phyloP scores from a whole-genome alignment of 2,888 invertebrate species.

The Tetranychus truncatus region DNA sequence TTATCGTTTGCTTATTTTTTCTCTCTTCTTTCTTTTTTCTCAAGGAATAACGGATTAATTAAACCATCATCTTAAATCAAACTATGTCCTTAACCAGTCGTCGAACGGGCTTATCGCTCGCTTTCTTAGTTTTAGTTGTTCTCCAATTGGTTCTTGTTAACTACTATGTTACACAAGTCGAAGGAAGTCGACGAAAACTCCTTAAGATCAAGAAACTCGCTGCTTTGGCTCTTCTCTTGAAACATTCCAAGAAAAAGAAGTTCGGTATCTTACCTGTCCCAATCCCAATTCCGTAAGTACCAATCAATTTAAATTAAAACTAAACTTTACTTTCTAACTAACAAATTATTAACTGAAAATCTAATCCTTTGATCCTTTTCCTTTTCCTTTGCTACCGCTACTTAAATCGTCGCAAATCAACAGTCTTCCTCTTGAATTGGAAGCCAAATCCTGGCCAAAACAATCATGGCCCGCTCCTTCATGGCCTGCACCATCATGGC shows the following conservation, averaged over 20 bases:
- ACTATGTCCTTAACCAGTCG: not conserved
- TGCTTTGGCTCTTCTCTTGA: conserved; percentile 12
- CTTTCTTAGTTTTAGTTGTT: conserved; percentile 3
- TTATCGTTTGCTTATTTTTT: not conserved
- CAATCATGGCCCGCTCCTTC: conserved; percentile 3
- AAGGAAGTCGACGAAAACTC: conserved; percentile 13
- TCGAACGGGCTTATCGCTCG: conserved; percentile 1
- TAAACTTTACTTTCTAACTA: too few relatives aligned
- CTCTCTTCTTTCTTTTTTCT: not conserved
- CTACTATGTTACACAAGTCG: conserved; percentile 5
- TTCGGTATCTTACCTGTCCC: conserved; percentile 3
- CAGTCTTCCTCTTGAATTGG: conserved; percentile 3
- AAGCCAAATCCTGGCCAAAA: conserved; percentile 8
- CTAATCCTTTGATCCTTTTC: too few relatives aligned
- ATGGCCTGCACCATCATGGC: conserved; percentile 5
- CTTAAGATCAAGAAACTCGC: conserved; percentile 14
- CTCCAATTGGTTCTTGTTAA: conserved; percentile 8
- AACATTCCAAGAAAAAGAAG: conserved; percentile 9
- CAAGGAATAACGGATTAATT: not conserved
- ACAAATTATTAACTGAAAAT: too few relatives aligned
- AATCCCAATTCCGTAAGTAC: conserved; percentile 7
- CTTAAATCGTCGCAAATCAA: too few relatives aligned
- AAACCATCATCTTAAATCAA: not conserved
- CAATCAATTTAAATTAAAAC: too few relatives aligned
- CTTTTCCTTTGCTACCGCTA: too few relatives aligned